Conservation (phyloP, 1,140 invertebrate genomes). For the Sipha flava region DNA sequence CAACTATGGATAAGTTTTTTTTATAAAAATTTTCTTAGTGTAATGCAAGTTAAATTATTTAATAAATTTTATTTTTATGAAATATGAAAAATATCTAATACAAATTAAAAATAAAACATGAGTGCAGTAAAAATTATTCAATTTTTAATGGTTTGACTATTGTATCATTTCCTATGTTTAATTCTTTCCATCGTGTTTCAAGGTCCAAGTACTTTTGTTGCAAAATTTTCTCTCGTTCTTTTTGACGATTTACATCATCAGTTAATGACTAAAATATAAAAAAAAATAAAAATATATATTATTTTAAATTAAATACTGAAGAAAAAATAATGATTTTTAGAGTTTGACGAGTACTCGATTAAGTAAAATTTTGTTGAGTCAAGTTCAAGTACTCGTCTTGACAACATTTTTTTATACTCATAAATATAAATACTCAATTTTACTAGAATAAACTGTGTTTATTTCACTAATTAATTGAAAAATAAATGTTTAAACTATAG, state of each 20-base stretch:
- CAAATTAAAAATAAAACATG: not conserved
- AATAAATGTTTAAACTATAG: no score
- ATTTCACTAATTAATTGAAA: no score
- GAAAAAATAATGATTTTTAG: no score
- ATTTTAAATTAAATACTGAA: not conserved
- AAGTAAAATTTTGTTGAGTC: no score
- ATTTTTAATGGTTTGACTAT: not conserved
- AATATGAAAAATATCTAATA: not conserved
- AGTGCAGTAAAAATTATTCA: not conserved
- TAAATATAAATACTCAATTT: no score
- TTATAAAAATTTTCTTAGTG: not conserved
- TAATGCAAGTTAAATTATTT: not conserved
- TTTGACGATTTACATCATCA: conserved; percentile 87
- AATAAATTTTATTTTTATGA: not conserved
- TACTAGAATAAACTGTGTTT: no score
- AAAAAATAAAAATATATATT: not conserved
- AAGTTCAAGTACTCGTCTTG: no score
- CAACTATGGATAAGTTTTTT: not conserved
- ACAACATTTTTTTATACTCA: no score
- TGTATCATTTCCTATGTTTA: not conserved
- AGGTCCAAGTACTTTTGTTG: conserved; percentile 67
- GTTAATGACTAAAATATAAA: conserved; percentile 60
- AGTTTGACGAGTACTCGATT: no score
- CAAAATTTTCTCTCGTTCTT: conserved; percentile 76
- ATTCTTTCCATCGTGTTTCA: conserved; percentile 13